phyloP scores from a whole-genome alignment of 2,888 invertebrate species.

The Yponomeuta cagnagella region DNA sequence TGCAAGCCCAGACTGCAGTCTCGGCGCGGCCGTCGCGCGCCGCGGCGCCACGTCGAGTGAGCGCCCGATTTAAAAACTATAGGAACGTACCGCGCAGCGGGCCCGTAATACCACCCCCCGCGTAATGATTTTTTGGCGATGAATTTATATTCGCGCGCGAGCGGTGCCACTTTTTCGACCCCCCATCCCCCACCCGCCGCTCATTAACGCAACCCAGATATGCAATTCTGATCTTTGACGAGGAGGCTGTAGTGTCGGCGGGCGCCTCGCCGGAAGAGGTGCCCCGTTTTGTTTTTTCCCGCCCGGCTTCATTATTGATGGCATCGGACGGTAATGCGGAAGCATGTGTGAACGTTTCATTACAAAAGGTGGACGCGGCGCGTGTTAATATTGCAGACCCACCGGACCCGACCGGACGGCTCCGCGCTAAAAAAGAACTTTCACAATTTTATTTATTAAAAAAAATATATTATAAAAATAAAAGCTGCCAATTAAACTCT shows the following conservation, averaged over 20 bases:
- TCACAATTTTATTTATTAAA: slow-evolving; percentile 4
- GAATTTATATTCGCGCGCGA: slow-evolving; percentile 84
- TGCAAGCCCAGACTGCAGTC: slow-evolving; percentile 39
- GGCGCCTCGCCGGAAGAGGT: slow-evolving; percentile 72
- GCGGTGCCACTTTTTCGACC: slow-evolving; percentile 76
- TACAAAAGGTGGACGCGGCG: slow-evolving; percentile 74
- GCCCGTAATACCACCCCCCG: slow-evolving; percentile 83
- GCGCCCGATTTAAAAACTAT: slow-evolving; percentile 75
- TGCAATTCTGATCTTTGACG: slow-evolving; percentile 81
- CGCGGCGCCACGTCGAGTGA: slow-evolving; percentile 69
- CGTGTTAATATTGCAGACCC: slow-evolving; percentile 75
- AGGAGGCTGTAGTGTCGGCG: slow-evolving; percentile 76
- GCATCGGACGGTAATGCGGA: slow-evolving; percentile 76
- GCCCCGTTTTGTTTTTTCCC: slow-evolving; percentile 74
- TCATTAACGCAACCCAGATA: slow-evolving; percentile 80
- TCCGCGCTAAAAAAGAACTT: slow-evolving; percentile 59
- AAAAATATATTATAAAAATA: slow-evolving; percentile 34
- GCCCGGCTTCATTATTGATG: slow-evolving; percentile 77
- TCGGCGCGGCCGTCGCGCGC: slow-evolving; percentile 55
- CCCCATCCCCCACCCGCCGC: slow-evolving; percentile 65
- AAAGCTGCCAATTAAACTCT: slow-evolving; percentile 39
- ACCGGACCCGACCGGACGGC: slow-evolving; percentile 72
- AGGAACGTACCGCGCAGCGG: slow-evolving; percentile 67
- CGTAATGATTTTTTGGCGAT: slow-evolving; percentile 92
- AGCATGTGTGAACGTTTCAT: slow-evolving; percentile 76